phyloP scores from a whole-genome alignment of 2,888 invertebrate genomes.

The Athalia rosae region DNA sequence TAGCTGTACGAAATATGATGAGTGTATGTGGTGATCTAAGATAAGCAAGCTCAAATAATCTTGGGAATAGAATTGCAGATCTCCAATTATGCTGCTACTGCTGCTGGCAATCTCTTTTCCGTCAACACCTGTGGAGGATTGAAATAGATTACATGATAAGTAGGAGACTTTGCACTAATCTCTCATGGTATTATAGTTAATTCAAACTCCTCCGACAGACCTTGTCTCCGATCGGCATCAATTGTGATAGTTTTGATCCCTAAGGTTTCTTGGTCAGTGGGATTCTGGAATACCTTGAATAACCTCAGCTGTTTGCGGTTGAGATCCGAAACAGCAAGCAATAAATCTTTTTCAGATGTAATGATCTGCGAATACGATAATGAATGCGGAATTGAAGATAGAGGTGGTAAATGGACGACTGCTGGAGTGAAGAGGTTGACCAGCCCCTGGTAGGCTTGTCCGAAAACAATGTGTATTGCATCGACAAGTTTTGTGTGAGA shows the following conservation, averaged over 20 bases:
- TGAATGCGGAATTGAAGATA: slow-evolving; percentile 53
- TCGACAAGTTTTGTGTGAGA: slow-evolving; percentile 83
- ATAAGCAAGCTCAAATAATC: slow-evolving; percentile 83
- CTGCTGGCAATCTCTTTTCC: slow-evolving; percentile 13
- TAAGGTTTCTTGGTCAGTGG: slow-evolving; percentile 54
- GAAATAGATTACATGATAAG: not conserved
- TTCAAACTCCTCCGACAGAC: slow-evolving; percentile 53
- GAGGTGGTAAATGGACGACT: slow-evolving; percentile 55
- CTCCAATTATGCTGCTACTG: slow-evolving; percentile 74
- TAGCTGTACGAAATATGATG: slow-evolving; percentile 66
- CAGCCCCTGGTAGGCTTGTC: slow-evolving; percentile 79
- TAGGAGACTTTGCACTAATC: not conserved
- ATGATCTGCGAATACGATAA: slow-evolving; percentile 64
- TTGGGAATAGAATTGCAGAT: slow-evolving; percentile 85
- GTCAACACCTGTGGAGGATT: not conserved
- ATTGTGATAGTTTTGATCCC: slow-evolving; percentile 57
- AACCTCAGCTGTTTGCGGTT: slow-evolving; percentile 63
- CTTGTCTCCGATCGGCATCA: slow-evolving; percentile 63
- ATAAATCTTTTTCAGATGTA: slow-evolving; percentile 60
- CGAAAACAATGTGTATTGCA: slow-evolving; percentile 82
- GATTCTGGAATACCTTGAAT: slow-evolving; percentile 60
- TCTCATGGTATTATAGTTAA: not conserved
- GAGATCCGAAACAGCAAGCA: slow-evolving; percentile 62
- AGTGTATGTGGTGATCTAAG: slow-evolving; percentile 63
- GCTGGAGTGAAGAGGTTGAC: slow-evolving; percentile 77